These are phyloP conservation scores for Blennius ocellaris DNA, from an alignment of 2,113 vertebrate genomes.

Conservation along the genomic window DNA sequence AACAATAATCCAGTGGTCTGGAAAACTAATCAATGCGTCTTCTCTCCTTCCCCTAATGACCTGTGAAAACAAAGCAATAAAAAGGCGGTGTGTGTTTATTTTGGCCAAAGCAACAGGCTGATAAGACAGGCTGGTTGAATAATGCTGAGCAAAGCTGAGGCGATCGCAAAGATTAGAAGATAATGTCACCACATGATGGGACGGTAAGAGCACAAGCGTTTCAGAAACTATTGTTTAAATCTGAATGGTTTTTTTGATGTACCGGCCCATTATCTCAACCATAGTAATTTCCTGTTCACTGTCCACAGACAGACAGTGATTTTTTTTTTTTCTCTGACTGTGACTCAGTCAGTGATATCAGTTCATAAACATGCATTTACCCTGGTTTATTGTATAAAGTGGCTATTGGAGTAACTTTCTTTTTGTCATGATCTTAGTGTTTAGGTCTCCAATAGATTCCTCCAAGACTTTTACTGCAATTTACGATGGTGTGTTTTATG, in stretches of 20 bases:
- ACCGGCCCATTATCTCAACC: background rate
- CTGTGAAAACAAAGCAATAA: constrained; percentile 83
- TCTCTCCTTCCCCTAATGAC: constrained; percentile 78
- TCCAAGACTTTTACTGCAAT: constrained; percentile 60
- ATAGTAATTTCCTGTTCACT: constrained; percentile 31
- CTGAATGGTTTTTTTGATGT: background rate
- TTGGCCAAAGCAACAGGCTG: constrained; percentile 81
- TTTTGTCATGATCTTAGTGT: constrained; percentile 48
- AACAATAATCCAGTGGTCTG: constrained; percentile 75
- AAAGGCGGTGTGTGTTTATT: constrained; percentile 82
- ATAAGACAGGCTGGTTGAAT: constrained; percentile 80
- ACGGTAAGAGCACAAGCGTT: constrained; percentile 38
- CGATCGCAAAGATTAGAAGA: constrained; percentile 64
- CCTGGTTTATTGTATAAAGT: constrained; percentile 45
- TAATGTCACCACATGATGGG: constrained; percentile 42
- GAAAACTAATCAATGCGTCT: constrained; percentile 82
- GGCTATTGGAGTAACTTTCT: constrained; percentile 39
- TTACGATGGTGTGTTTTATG: constrained; percentile 40
- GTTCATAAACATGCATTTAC: constrained; percentile 48
- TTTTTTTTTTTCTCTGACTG: constrained; percentile 30
- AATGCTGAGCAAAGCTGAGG: constrained; percentile 69
- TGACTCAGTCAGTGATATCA: constrained; percentile 15
- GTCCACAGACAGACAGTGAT: constrained; percentile 2
- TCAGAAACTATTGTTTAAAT: constrained; percentile 16
- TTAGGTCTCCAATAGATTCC: constrained; percentile 47